phyloP scores from a whole-genome alignment of 2,113 vertebrate genomes.

The Peromyscus polionotus region DNA sequence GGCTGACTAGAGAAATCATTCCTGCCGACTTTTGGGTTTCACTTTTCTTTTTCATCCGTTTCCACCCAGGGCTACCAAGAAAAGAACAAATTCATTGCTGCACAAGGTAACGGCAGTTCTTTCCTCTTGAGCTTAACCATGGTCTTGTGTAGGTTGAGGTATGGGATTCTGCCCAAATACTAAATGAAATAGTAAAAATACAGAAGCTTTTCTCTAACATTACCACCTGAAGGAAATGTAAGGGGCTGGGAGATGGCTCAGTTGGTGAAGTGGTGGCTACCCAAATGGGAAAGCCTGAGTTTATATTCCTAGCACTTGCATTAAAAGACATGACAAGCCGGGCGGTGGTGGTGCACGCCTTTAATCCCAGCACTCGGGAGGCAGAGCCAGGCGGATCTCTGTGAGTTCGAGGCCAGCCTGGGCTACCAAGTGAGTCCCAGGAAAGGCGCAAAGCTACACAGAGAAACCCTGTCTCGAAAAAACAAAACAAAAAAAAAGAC shows the following conservation, averaged over 20 bases:
- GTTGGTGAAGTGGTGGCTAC: background rate
- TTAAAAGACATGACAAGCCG: background rate
- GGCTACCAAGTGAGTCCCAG: too few species aligned
- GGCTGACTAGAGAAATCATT: slow-evolving; percentile 47
- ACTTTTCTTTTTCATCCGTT: slow-evolving; percentile 55
- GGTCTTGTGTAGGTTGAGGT: background rate
- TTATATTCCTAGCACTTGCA: background rate
- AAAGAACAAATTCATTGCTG: slow-evolving; percentile 99
- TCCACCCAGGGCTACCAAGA: slow-evolving; percentile 95
- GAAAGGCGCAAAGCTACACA: too few species aligned
- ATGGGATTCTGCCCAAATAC: background rate
- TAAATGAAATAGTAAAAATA: slow-evolving; percentile 58
- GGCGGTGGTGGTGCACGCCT: too few species aligned
- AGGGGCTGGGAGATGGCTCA: background rate
- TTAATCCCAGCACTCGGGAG: too few species aligned
- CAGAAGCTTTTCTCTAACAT: slow-evolving; percentile 31
- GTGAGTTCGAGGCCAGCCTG: too few species aligned
- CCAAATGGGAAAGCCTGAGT: background rate
- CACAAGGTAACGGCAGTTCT: slow-evolving; percentile 91
- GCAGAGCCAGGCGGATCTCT: too few species aligned
- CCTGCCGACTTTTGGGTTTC: slow-evolving; percentile 55
- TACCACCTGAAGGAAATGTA: slow-evolving; percentile 42
- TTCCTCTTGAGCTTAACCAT: slow-evolving; percentile 41
- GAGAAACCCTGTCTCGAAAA: too few species aligned
- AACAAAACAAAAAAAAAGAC: background rate